Evolutionary conservation across 2,888 invertebrate genomes (phyloP), one percentile per base, ranked within the genome.

Genomic region (Drosophila incognita): DNA sequence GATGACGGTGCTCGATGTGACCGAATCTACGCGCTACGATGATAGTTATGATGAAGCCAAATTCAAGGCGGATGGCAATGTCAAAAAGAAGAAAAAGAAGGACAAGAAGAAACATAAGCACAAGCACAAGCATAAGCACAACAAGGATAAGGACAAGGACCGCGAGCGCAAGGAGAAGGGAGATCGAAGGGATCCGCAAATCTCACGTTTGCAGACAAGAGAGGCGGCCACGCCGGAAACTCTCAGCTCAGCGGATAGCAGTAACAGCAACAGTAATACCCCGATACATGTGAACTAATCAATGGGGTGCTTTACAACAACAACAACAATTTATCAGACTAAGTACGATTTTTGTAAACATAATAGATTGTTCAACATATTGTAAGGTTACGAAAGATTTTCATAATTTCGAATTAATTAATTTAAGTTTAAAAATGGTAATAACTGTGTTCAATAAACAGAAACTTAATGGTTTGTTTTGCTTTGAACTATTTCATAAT

Each of bases 71-170:
- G 95, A 95, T 70, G 92, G 92, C 42, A 83, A 90, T 2, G 92
- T 93, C 40, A 95, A 95, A 93, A 96, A 96, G 93, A 96, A 96
- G 92, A 96, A 96, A 86, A 96, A 96, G 54, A 96, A 97, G 93
- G 95, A 96, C 92, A 96, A 96, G 91, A 96, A 97, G 86, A 96
- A 96, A 49, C 96, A 97, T 84, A 96, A 96, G 84, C 95, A 96
- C 40, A 96, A 96, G 86, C 95, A 96, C 87, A 96, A 96, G 89
- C 95, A 98, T 93, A 98, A 98, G 92, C 97, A 98, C 92, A 96
- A 95, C 59, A 94, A 95, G 89, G 82, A 90, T 1, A 91, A 89
- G 69, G 95, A 95, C 33, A 77, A 77, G 15, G 78, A 79, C 15
- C 63, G 93, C 46, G 93, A 93, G 15, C 93, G 94, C 62, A 93